Percentiles rank a stretch among this genome's conserved stretches.
phyloP scores from a whole-genome alignment of 2,888 invertebrate species.

The Protonemura montana region DNA sequence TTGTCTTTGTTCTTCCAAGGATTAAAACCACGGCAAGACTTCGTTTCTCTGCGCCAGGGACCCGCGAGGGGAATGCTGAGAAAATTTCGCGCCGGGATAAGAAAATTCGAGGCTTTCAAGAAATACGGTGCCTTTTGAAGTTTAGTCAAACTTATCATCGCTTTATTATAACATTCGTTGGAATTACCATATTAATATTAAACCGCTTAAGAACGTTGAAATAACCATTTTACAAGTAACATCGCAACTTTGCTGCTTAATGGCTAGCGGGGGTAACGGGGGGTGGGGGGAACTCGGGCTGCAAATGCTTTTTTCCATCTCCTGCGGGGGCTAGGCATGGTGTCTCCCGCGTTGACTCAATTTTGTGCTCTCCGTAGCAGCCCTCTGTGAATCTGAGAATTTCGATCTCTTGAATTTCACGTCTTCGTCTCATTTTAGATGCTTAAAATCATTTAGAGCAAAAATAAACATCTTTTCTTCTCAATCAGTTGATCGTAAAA shows the following conservation, averaged over 20 bases:
- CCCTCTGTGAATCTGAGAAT: background rate
- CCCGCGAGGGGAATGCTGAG: background rate
- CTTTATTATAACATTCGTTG: conserved; percentile 12
- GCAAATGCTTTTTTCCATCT: background rate
- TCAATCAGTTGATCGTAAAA: background rate
- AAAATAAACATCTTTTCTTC: conserved; percentile 4
- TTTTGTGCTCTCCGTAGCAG: background rate
- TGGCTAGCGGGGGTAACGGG: background rate
- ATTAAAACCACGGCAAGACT: background rate
- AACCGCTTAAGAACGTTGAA: conserved; percentile 16
- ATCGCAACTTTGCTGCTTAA: background rate
- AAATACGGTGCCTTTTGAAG: conserved; percentile 7
- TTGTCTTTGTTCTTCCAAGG: background rate
- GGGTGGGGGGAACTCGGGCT: background rate
- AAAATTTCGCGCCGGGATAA: background rate
- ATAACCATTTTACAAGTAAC: background rate
- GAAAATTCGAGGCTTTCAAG: conserved; percentile 12
- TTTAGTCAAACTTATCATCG: conserved; percentile 12
- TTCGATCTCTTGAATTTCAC: background rate
- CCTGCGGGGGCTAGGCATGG: background rate
- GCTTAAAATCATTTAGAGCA: conserved; percentile 1
- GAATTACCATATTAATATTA: conserved; percentile 24
- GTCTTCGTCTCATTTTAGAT: background rate
- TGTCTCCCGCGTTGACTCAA: background rate
- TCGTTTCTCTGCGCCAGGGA: background rate